A percentile compares a stretch with the other conserved stretches of the same genome.
Conservation (phyloP, 2,797 vertebrate species). For the Meda fulgida region DNA sequence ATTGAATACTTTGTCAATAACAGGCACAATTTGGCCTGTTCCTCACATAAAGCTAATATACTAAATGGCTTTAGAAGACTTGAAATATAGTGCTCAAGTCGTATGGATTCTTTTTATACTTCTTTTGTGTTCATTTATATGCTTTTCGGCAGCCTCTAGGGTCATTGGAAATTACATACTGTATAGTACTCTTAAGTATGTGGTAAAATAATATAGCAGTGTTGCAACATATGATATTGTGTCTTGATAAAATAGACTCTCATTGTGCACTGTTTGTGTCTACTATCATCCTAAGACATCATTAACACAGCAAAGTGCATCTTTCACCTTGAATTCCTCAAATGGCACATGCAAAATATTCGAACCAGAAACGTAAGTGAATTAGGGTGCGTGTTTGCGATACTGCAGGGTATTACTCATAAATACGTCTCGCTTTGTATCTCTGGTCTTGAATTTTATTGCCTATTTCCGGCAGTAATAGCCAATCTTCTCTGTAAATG, state of each 20-base stretch:
- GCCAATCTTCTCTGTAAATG: slow-evolving; percentile 45
- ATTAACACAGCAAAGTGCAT: neutral
- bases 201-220: neutral
- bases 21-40: neutral
- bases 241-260: neutral
- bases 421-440: slow-evolving; percentile 32
- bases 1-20: neutral
- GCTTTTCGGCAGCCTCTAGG: neutral
- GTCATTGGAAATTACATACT: neutral
- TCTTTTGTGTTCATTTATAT: neutral
- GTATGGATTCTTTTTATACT: neutral
- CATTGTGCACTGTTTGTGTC: neutral
- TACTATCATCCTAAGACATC: neutral
- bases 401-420: slow-evolving; percentile 9
- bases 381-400: neutral
- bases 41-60: neutral
- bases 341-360: neutral
- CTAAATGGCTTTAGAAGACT: neutral
- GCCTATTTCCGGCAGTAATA: slow-evolving; percentile 22
- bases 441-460: slow-evolving; percentile 20
- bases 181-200: neutral
- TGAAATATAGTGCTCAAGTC: neutral
- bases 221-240: neutral
- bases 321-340: neutral
- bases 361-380: neutral